Conservation (phyloP, 53 echinoderm and acorn worm species). For the Mesocentrotus franciscanus region DNA sequence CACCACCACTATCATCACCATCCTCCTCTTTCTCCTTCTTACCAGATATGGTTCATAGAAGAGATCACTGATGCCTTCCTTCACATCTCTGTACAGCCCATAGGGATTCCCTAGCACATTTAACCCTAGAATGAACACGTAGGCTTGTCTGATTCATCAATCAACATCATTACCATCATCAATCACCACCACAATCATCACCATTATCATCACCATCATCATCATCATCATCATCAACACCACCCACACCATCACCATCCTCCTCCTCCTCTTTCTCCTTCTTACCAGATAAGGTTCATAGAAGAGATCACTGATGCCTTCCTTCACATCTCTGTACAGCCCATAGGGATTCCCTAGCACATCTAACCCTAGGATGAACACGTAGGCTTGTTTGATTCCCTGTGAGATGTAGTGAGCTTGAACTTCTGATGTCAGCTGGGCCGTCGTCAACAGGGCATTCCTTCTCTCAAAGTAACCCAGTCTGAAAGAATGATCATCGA, state of each 20-base stretch:
- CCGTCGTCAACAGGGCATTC: slow-evolving; percentile 86
- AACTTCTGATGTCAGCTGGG: slow-evolving; percentile 84
- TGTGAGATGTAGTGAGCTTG: slow-evolving; percentile 95
- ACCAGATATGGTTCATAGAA: slow-evolving; percentile 99
- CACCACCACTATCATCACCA: slow-evolving; percentile 9
- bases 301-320: slow-evolving; percentile 99
- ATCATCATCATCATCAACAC: not conserved
- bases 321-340: slow-evolving; percentile 92
- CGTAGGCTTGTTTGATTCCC: slow-evolving; percentile 97
- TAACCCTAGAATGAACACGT: slow-evolving; percentile 89
- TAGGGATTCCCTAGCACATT: slow-evolving; percentile 97
- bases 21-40: not conserved
- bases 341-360: slow-evolving; percentile 98
- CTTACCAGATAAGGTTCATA: slow-evolving; percentile 96
- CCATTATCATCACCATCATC: too few species aligned
- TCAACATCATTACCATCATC: too few species aligned
- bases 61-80: slow-evolving; percentile 97
- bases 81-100: slow-evolving; percentile 92
- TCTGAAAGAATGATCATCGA: slow-evolving; percentile 55
- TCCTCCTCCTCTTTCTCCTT: not conserved
- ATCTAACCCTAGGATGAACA: slow-evolving; percentile 92
- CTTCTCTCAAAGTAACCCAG: slow-evolving; percentile 96
- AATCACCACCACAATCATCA: too few species aligned
- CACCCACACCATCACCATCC: not conserved
- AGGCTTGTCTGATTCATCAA: slow-evolving; percentile 83